Evolutionary conservation across 2,797 vertebrate genomes (phyloP).

Genomic region (Leptodactylus fallax): DNA sequence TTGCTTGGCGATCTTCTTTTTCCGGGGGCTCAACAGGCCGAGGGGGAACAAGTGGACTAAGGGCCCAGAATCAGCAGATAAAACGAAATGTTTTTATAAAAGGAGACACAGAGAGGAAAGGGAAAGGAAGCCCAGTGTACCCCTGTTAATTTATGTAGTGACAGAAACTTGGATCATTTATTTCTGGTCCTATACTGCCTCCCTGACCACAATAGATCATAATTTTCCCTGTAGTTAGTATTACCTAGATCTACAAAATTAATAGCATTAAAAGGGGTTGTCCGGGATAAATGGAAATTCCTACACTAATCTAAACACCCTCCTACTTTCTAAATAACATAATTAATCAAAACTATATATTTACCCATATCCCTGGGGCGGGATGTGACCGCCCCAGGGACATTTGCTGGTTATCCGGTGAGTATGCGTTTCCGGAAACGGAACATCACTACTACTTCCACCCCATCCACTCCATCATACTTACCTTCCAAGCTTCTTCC

Average conservation of each 20-base stretch:
- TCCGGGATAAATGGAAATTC: too few species aligned
- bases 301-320: too few species aligned
- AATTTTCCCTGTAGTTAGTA: background rate
- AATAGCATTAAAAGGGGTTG: too few species aligned
- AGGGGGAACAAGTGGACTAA: slow-evolving; percentile 94
- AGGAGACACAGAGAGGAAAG: slow-evolving; percentile 67
- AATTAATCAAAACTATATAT: too few species aligned
- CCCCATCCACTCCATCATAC: too few species aligned
- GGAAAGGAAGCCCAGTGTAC: slow-evolving; percentile 39
- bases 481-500: too few species aligned
- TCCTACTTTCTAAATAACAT: too few species aligned
- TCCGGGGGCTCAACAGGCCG: slow-evolving; percentile 93
- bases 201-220: background rate
- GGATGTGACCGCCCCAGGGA: too few species aligned
- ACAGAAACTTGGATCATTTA: background rate
- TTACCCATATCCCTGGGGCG: too few species aligned
- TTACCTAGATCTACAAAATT: background rate
- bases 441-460: too few species aligned
- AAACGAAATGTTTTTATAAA: slow-evolving; percentile 81
- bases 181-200: background rate
- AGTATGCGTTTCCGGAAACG: too few species aligned
- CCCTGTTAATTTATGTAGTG: background rate
- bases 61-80: slow-evolving; percentile 82
- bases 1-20: slow-evolving; percentile 98
- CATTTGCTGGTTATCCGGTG: too few species aligned